Base-by-base conservation (phyloP, 2,113 vertebrate genomes). In the Myxocyprinus asiaticus region DNA sequence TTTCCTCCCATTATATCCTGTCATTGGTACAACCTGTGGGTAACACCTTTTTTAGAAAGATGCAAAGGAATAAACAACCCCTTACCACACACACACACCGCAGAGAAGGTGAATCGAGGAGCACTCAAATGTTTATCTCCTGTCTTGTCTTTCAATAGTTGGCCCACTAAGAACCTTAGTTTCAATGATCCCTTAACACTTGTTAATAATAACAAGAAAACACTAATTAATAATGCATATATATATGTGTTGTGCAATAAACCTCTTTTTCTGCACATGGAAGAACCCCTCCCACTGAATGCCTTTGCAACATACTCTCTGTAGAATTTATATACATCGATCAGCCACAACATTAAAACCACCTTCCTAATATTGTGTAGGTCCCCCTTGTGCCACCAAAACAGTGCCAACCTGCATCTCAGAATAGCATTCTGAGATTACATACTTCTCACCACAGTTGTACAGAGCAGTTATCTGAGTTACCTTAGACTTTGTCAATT, bases 61-160 rank as follows among this genome's bases (percentile, higher is more conserved):
- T 71, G n/a, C 55, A 73, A 53, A 59, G 70, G 71, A 71, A 15
- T n/a, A 75, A 59, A 82, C 22, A 61, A 73, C 48, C 51, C 53
- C 56, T 63, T 45, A 80, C 56, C 48, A 63, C 72, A 81, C 65
- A 67, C 72, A 62, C 72, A 62, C 63, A 47, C 55, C 65, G 22
- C 43, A 59, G 43, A 4, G 12, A 51, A 76, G 79, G 79, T 81
- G 48, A 81, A 76, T 43, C 33, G 33, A 45, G 48, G 72, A 72
- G 14, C 66, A 78, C 4, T 62, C 9, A 69, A 15, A 59, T 67
- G 62, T 65, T 81, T 14, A 76, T 73, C 56, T 63, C 71, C 17
- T 42, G 17, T 43, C 15, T 12, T 65, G 67, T n/a, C 33, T 56
- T 65, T 6, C 42, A 15, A n/a, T 79, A 14, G 44, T 45, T 77